A percentile compares a stretch with the other conserved stretches of the same genome.
Conservation (phyloP, 2,797 vertebrate genomes). For the Aulostomus chinensis region DNA sequence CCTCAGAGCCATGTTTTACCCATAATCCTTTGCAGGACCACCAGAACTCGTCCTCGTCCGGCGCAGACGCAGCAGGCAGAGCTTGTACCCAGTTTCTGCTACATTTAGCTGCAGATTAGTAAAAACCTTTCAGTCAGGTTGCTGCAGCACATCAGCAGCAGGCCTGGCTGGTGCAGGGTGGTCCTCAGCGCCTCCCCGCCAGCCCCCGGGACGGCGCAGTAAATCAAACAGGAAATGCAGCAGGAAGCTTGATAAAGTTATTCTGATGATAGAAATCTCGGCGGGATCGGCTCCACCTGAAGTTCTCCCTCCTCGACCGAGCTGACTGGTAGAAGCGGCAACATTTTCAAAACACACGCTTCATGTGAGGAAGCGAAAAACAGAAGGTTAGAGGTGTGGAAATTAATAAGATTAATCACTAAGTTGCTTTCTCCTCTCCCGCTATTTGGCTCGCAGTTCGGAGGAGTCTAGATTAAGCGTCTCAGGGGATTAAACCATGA, state of each 20-base stretch:
- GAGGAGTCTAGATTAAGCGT: conserved; percentile 66
- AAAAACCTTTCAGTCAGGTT: conserved; percentile 58
- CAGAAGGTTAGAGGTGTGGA: conserved; percentile 66
- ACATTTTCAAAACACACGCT: conserved; percentile 10
- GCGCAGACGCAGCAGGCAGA: conserved; percentile 36
- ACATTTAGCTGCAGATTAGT: conserved; percentile 64
- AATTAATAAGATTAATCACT: conserved; percentile 72
- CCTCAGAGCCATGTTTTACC: neutral
- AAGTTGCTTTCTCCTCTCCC: conserved; percentile 38
- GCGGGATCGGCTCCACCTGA: conserved; percentile 42
- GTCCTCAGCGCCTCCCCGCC: conserved; percentile 62
- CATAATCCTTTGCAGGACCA: conserved; percentile 3
- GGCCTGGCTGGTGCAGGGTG: conserved; percentile 59
- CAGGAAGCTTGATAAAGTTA: conserved; percentile 79
- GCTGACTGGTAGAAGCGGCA: conserved; percentile 31
- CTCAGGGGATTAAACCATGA: conserved; percentile 63
- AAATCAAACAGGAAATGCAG: conserved; percentile 82
- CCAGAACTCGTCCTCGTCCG: neutral
- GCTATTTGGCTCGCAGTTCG: conserved; percentile 58
- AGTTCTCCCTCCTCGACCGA: conserved; percentile 21
- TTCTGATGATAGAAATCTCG: conserved; percentile 73
- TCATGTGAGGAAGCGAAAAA: conserved; percentile 50
- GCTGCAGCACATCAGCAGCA: conserved; percentile 46
- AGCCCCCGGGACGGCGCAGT: conserved; percentile 74
- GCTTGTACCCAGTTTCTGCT: conserved; percentile 44